Evolutionary conservation across 2,797 vertebrate species (phyloP).

Genomic region (Esox masquinongy): DNA sequence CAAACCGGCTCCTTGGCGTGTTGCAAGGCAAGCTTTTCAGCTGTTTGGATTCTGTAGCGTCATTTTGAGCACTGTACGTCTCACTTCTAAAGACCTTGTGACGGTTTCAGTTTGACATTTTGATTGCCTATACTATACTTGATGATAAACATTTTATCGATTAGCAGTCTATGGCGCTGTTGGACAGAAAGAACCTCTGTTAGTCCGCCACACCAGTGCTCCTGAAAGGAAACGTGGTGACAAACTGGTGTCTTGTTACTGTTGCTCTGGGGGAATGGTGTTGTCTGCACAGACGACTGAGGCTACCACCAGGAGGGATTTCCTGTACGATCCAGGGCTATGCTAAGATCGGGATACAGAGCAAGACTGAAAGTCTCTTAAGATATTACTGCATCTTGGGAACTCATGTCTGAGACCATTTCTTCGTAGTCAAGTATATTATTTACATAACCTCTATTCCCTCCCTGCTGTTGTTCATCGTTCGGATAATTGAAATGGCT

Average conservation of each 20-base stretch:
- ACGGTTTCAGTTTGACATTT: not conserved
- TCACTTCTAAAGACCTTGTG: not conserved
- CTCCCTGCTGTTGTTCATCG: not conserved
- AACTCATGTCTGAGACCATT: not conserved
- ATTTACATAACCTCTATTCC: not conserved
- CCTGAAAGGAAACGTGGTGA: not conserved
- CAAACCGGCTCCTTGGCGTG: not conserved
- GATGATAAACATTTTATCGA: not conserved
- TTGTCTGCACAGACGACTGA: not conserved
- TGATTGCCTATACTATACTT: not conserved
- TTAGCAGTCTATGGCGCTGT: not conserved
- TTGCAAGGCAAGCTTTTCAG: not conserved
- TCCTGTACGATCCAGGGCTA: not conserved
- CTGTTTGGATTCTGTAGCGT: not conserved
- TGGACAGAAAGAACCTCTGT: not conserved
- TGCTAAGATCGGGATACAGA: not conserved
- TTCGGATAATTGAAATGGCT: not conserved
- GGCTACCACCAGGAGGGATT: not conserved
- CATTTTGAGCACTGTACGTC: not conserved
- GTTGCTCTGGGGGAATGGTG: not conserved
- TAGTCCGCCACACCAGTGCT: not conserved
- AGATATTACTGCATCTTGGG: no score
- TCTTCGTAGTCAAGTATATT: not conserved
- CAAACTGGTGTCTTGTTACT: not conserved
- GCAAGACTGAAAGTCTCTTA: not conserved